A percentile compares a stretch with the other conserved stretches of the same genome.
Evolutionary conservation across 2,113 vertebrate species (phyloP).

Genomic region (Stegostoma tigrinum): DNA sequence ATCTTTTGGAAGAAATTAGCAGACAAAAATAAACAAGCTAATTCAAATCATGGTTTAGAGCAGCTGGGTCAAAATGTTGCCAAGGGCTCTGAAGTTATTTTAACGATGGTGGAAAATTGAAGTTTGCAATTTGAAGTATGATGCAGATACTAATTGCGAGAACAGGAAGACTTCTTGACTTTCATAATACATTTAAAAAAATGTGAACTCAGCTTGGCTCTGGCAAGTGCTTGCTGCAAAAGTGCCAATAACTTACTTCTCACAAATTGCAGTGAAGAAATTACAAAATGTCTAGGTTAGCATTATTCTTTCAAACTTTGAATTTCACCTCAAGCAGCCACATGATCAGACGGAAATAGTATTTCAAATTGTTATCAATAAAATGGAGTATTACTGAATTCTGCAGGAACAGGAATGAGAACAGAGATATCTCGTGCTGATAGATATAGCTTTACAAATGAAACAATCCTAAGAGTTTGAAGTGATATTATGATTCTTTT

Average conservation of each 20-base stretch:
- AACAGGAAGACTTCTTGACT: background rate
- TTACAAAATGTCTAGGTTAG: background rate
- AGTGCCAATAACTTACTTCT: background rate
- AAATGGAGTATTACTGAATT: background rate
- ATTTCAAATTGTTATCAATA: background rate
- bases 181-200: background rate
- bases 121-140: too few relatives aligned
- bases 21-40: background rate
- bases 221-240: background rate
- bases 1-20: background rate
- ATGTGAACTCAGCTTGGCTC: background rate
- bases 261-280: background rate
- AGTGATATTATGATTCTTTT: background rate
- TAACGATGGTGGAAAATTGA: too few relatives aligned
- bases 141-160: background rate
- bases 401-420: background rate
- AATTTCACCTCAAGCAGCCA: background rate
- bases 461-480: background rate
- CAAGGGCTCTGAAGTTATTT: too few relatives aligned
- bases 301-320: background rate
- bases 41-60: background rate
- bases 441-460: background rate
- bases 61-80: background rate
- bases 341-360: background rate
- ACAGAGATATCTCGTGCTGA: background rate